These are phyloP conservation scores for Struthidea cinerea DNA, from an alignment of 2,113 vertebrate genomes.

Conservation along the genomic window DNA sequence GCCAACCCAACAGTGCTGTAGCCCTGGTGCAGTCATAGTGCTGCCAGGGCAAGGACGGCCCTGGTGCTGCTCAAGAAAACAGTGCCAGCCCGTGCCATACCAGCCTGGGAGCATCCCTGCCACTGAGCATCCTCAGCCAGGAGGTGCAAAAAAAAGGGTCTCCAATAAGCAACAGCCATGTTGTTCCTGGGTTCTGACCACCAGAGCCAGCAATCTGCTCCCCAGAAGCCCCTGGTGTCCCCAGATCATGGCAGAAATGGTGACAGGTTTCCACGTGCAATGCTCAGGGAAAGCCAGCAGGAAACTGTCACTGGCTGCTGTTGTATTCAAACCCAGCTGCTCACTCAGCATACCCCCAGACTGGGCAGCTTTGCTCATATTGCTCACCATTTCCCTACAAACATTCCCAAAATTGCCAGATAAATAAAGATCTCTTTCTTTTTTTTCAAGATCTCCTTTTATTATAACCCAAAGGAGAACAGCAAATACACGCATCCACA, in stretches of 20 bases:
- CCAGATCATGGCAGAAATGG: neutral
- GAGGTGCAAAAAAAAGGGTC: neutral
- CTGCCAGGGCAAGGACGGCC: neutral
- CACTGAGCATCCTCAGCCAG: neutral
- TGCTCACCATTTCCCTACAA: neutral
- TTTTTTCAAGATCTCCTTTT: neutral
- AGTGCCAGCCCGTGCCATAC: neutral
- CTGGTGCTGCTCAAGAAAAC: neutral
- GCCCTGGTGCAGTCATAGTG: neutral
- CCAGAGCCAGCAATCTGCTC: accelerated
- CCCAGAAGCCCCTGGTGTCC: neutral
- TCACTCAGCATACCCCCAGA: neutral
- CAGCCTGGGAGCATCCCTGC: neutral
- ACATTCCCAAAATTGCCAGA: neutral
- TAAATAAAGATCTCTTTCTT: neutral
- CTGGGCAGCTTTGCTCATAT: neutral
- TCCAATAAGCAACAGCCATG: neutral
- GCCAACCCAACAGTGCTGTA: neutral
- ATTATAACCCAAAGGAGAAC: neutral
- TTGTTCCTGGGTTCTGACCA: neutral
- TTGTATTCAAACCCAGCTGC: neutral
- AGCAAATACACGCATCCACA: constrained; percentile 12
- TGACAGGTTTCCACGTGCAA: neutral
- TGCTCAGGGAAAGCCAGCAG: neutral
- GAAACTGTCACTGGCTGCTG: neutral